Evolutionary conservation across 2,888 invertebrate genomes (phyloP), one percentile per base, ranked within the genome.

Genomic region (Caenorhabditis macrosperma): DNA sequence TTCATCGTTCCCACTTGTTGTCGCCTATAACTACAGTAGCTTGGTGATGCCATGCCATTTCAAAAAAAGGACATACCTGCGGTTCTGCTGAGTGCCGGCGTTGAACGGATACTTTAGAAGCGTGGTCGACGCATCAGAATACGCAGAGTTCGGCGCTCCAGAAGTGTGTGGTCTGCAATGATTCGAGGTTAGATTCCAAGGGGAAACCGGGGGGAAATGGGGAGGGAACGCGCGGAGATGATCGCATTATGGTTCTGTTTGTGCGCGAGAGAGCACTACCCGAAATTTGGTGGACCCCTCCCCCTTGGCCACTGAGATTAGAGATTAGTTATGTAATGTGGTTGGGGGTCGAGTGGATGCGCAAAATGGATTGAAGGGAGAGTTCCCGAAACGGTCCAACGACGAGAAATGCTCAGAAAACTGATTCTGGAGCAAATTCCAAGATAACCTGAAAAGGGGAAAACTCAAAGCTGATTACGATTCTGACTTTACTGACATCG

Each of bases 91-190:
- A 15, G 79, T 79, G 28, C 74, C 74, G 26, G 55, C 60, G 15
- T 48, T 50, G 4, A 63, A 48, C 41, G 80, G 80, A 38, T 80
- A 80, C 60, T 80, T 80, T 17, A 80, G 48, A 20, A 80, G 55
- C 1, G 75, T 80, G n/a, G 75, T 60, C 33, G 80, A 75, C 15
- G 80, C 80, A 80, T 80, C 80, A 28, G 75, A 76, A 54, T 71
- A 80, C 17, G 67, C 46, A 4, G 74, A 57, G 41, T 74, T 74
- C 12, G 74, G 64, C 9, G 78, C 69, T 54, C 61, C 61, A 22
- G 72, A 78, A 7, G 78, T 61, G 46, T 78, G 71, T 2, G 72
- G 78, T 63, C 72, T 74, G 61, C 26, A 78, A 78, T n/a, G n/a
- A 33, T 17, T 33, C 33, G 33, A 33, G 10, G 10, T 33, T 33